A percentile compares a stretch with the other conserved stretches of the same genome.
Conservation (phyloP, 2,113 vertebrate species). For the Hyperoodon ampullatus region DNA sequence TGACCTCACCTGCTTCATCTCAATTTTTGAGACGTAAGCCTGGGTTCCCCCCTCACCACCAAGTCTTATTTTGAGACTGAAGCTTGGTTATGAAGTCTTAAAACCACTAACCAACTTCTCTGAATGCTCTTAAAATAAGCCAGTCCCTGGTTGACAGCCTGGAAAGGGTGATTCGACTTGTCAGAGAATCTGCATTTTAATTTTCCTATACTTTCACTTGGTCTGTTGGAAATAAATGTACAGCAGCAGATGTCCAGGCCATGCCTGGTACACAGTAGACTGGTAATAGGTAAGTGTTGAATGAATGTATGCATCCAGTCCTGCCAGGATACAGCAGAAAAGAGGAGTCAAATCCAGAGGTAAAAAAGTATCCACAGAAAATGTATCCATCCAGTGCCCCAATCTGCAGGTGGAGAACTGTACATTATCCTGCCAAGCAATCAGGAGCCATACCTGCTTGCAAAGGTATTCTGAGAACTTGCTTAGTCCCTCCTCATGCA, state of each 20-base stretch:
- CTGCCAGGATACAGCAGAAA: not conserved
- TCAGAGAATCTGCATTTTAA: conserved; percentile 45
- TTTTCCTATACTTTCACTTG: conserved; percentile 3
- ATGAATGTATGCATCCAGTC: not conserved
- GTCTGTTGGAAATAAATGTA: conserved; percentile 12
- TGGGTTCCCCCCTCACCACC: not conserved
- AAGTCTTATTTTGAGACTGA: conserved; percentile 17
- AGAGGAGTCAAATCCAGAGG: not conserved
- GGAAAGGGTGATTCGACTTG: conserved; percentile 3
- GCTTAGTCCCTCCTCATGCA: conserved; percentile 96
- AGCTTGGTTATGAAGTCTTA: not conserved
- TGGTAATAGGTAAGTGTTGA: not conserved
- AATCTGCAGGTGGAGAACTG: not conserved
- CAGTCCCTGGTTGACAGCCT: not conserved
- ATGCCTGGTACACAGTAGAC: not conserved
- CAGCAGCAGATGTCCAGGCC: not conserved
- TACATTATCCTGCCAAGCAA: not conserved
- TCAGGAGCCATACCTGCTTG: conserved; percentile 89
- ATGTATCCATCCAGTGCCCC: not conserved
- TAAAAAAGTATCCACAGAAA: conserved; percentile 4
- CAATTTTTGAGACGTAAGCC: not conserved
- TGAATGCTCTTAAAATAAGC: not conserved
- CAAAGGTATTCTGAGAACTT: conserved; percentile 97
- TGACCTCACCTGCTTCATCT: not conserved
- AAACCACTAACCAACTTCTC: not conserved